Evolutionary conservation across 1,140 invertebrate genomes (phyloP).

Genomic region (Eciton burchellii): DNA sequence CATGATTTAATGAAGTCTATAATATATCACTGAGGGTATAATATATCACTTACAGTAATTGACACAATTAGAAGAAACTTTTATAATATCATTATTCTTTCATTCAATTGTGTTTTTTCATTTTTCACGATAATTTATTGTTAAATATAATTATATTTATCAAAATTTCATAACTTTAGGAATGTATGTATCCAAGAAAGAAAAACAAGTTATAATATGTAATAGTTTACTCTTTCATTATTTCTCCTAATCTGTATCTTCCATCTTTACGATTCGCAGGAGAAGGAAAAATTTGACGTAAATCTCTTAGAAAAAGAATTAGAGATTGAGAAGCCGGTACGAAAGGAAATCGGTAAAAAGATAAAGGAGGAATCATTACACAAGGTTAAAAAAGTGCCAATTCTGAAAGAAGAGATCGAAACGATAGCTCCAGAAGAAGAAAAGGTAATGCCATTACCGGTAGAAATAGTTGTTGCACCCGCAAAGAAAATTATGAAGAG

Average conservation of each 20-base stretch:
- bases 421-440: conserved; percentile 20
- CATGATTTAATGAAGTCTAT: conserved; percentile 27
- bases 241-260: conserved; percentile 4
- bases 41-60: no score
- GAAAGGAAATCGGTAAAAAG: conserved; percentile 29
- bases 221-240: conserved; percentile 3
- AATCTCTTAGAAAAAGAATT: no score
- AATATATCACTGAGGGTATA: conserved; percentile 39
- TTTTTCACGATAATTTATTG: conserved; percentile 35
- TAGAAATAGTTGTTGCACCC: neutral
- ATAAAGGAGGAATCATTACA: no score
- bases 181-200: neutral
- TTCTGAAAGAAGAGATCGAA: neutral
- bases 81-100: conserved; percentile 41
- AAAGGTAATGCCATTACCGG: conserved; percentile 5
- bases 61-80: conserved; percentile 48
- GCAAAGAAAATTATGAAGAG: neutral
- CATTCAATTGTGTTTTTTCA: conserved; percentile 13
- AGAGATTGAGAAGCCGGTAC: no score
- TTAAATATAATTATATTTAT: conserved; percentile 32
- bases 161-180: neutral
- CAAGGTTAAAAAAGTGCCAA: neutral
- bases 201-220: neutral
- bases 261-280: conserved; percentile 5
- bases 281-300: conserved; percentile 44